Evolutionary conservation across 2,113 vertebrate species (phyloP).

Genomic region (Albula goreensis): DNA sequence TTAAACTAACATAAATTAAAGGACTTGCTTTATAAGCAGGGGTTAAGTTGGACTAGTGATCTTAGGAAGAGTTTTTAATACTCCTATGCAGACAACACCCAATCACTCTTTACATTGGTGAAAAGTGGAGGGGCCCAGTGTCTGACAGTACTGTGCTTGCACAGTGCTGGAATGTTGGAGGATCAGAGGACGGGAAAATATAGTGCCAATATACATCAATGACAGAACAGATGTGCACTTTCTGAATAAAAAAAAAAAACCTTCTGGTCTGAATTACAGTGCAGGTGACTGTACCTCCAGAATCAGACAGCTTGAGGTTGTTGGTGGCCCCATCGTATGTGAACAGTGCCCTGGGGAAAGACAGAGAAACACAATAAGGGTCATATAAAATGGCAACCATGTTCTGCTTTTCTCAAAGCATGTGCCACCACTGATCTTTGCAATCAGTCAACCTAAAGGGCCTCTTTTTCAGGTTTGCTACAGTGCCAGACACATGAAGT

Average conservation of each 20-base stretch:
- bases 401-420: neutral
- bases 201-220: neutral
- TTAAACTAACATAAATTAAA: neutral
- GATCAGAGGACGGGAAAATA: neutral
- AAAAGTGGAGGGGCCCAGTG: neutral
- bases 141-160: neutral
- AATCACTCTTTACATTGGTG: neutral
- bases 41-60: neutral
- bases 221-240: neutral
- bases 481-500: neutral
- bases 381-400: neutral
- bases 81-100: neutral
- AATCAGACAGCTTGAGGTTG: slow-evolving; percentile 54
- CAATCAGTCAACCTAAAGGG: neutral
- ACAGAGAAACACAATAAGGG: neutral
- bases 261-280: neutral
- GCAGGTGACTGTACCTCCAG: slow-evolving; percentile 48
- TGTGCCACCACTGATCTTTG: neutral
- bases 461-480: neutral
- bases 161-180: neutral
- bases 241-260: neutral
- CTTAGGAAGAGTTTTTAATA: neutral
- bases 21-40: neutral
- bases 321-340: slow-evolving; percentile 52
- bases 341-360: slow-evolving; percentile 50